Base-by-base conservation (phyloP, 1,140 invertebrate genomes). In the Adoxophyes honmai region DNA sequence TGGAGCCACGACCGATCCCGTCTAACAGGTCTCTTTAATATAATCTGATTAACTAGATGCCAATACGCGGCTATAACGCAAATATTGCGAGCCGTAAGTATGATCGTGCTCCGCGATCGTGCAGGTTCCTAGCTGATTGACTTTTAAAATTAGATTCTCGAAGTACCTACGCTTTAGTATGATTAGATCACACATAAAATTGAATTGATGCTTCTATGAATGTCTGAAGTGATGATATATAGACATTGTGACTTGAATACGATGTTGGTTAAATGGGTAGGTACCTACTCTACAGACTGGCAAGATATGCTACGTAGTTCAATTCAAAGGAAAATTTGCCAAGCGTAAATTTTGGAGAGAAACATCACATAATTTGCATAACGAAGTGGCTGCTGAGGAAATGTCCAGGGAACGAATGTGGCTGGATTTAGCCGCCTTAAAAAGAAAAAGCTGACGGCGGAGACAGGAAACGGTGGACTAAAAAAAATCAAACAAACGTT, bases 41-140 rank as follows among this genome's bases (percentile, higher is more conserved):
- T 81, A 79, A 81, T 81, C 78, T 78, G 76, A 83, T 79, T 75
- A 79, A 75, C 68, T 75, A 74, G 70, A 73, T 64, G 70, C 69
- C 70, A 68, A 80, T 77, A 70, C 67, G 39, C 21, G 39, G 15
- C 21, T 48, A 0, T 48, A 48, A 48, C 42, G 42, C 18, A 48
- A 48, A 28, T 48, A 48, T 48, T 28, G 18, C 21, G n/a, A 48
- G 42, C 42, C 21, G n/a, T n/a, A n/a, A n/a, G n/a, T n/a, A 48
- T 44, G 16, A 44, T 48, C 42, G 42, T 28, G 16, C 4, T 48
- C n/a, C 18, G 16, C 11, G 42, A 21, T 48, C 42, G n/a, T 28
- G 10, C n/a, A 21, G 11, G 42, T 11, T 33, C 10, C 15, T 21
- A 11, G 42, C 9, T 2, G 18, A 48, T 28, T 21, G 10, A 18